These are phyloP conservation scores for Dysmachus trigonus DNA, from an alignment of 2,888 invertebrate genomes.

Conservation along the genomic window DNA sequence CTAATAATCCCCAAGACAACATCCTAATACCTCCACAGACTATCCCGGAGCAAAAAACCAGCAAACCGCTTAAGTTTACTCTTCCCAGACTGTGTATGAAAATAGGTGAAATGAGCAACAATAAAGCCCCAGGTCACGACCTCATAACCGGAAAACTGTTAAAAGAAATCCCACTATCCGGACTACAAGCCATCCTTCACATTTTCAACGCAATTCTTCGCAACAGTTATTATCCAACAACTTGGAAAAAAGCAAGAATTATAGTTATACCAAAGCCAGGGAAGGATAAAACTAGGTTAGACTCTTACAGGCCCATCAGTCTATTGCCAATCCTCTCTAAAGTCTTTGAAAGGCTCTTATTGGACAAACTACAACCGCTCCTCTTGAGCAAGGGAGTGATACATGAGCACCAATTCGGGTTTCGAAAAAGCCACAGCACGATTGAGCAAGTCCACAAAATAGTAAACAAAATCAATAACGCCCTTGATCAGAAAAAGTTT, in stretches of 20 bases:
- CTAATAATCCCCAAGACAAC: neutral
- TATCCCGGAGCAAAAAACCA: neutral
- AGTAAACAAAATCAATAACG: no score
- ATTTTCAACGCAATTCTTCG: neutral
- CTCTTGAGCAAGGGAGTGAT: no score
- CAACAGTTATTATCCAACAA: neutral
- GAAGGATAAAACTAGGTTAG: neutral
- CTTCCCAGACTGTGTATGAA: neutral
- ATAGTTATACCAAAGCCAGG: neutral
- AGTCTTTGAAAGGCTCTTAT: no score
- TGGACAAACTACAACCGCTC: no score
- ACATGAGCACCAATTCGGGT: no score
- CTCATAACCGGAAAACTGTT: neutral
- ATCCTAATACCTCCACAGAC: neutral
- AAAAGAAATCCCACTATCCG: neutral
- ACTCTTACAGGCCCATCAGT: conserved; percentile 49
- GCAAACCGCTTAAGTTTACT: neutral
- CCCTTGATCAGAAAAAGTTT: no score
- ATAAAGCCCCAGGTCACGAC: neutral
- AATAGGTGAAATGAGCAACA: neutral
- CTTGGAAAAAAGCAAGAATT: neutral
- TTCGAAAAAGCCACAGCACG: no score
- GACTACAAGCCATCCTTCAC: neutral
- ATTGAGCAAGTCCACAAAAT: no score
- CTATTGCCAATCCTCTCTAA: no score